Percentiles rank a stretch among this genome's conserved stretches.
Conservation (phyloP, 2,797 vertebrate genomes). For the Rhodeus uyekii region DNA sequence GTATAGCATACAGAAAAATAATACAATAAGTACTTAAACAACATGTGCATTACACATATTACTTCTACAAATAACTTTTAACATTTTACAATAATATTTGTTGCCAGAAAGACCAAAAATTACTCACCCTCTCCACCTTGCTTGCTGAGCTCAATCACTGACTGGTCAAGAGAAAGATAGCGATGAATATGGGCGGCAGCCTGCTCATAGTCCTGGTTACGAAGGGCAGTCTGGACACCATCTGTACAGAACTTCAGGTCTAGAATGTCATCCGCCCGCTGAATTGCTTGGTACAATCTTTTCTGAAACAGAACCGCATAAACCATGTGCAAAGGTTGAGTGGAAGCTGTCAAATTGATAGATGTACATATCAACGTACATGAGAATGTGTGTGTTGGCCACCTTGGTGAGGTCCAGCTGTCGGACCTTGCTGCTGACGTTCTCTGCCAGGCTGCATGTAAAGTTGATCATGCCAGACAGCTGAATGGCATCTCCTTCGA, state of each 20-base stretch:
- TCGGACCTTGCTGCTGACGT: constrained; percentile 95
- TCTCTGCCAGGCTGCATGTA: constrained; percentile 96
- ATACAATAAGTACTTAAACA: not conserved
- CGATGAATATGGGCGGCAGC: constrained; percentile 97
- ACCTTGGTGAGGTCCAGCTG: constrained; percentile 98
- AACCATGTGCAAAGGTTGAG: not conserved
- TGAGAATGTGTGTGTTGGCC: constrained; percentile 9
- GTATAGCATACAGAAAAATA: not conserved
- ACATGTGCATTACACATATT: not conserved
- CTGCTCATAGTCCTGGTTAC: constrained; percentile 93
- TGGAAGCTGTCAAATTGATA: not conserved
- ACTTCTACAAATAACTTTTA: not conserved
- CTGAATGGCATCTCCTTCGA: constrained; percentile 94
- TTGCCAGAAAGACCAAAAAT: not conserved
- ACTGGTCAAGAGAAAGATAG: constrained; percentile 95
- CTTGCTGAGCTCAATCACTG: constrained; percentile 95
- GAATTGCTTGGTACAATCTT: constrained; percentile 96
- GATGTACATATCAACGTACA: not conserved
- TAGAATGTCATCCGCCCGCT: constrained; percentile 95
- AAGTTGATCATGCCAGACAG: constrained; percentile 96
- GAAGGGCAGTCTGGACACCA: constrained; percentile 92
- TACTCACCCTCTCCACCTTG: constrained; percentile 92
- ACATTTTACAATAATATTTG: not conserved
- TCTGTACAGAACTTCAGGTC: constrained; percentile 98
- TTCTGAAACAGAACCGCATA: constrained; percentile 74